These are phyloP conservation scores for Pelodytes ibericus DNA, from an alignment of 2,797 vertebrate genomes.

Conservation along the genomic window DNA sequence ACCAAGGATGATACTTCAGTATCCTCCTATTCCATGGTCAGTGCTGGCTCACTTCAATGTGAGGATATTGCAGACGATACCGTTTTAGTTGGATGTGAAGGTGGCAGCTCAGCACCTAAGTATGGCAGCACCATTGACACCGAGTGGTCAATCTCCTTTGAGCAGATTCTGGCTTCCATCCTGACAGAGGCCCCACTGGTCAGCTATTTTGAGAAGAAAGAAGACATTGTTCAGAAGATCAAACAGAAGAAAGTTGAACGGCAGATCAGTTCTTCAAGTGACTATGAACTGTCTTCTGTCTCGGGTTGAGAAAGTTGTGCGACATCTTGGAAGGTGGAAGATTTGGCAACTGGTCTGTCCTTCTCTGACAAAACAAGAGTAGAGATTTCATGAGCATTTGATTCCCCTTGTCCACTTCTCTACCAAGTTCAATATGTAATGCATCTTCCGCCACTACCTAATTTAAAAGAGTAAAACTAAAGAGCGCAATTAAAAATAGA, in stretches of 20 bases:
- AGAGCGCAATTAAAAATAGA: no score
- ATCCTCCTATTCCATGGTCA: constrained; percentile 93
- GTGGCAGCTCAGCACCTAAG: constrained; percentile 64
- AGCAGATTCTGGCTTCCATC: constrained; percentile 94
- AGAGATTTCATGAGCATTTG: constrained; percentile 51
- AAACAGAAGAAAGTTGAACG: constrained; percentile 86
- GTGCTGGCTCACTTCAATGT: constrained; percentile 85
- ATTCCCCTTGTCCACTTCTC: constrained; percentile 57
- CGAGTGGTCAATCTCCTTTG: constrained; percentile 94
- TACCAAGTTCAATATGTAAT: constrained; percentile 55
- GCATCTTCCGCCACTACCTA: constrained; percentile 59
- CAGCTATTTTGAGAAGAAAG: constrained; percentile 91
- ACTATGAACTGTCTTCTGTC: constrained; percentile 80
- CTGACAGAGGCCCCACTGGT: constrained; percentile 92
- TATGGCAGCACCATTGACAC: constrained; percentile 79
- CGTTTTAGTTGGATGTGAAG: constrained; percentile 79
- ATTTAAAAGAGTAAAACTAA: no score
- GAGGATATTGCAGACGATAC: constrained; percentile 90
- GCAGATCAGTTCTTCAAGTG: constrained; percentile 87
- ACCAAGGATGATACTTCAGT: constrained; percentile 88
- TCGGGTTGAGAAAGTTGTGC: constrained; percentile 70
- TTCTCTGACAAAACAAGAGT: not conserved
- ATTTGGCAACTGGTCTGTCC: not conserved
- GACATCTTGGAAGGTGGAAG: constrained; percentile 47
- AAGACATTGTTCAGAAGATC: constrained; percentile 83